These are phyloP conservation scores for Xestia c-nigrum DNA, from an alignment of 2,888 invertebrate species.

Conservation along the genomic window DNA sequence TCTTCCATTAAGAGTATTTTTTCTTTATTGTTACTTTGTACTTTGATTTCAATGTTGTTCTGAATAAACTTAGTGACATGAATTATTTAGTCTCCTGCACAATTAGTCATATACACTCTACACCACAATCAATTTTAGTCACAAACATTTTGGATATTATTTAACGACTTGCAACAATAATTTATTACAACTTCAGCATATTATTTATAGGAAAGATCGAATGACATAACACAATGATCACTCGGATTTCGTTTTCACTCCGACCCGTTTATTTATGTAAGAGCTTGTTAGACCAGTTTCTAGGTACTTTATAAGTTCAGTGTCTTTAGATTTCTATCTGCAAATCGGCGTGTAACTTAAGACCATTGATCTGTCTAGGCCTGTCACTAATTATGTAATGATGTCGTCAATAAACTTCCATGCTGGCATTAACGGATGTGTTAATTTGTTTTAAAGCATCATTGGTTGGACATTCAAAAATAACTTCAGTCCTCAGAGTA, in stretches of 20 bases:
- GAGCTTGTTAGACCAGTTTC: constrained; percentile 60
- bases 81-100: neutral
- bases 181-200: constrained; percentile 9
- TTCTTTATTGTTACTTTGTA: neutral
- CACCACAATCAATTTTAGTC: neutral
- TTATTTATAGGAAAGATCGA: constrained; percentile 10
- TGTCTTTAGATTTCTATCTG: constrained; percentile 59
- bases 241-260: constrained; percentile 56
- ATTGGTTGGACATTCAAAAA: neutral
- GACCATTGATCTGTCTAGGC: constrained; percentile 38
- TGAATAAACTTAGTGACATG: neutral
- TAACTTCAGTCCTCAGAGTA: neutral
- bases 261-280: constrained; percentile 60
- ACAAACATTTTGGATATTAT: neutral
- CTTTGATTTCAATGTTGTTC: neutral
- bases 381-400: constrained; percentile 43
- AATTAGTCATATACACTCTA: neutral
- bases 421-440: neutral
- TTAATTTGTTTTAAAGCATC: constrained; percentile 6
- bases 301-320: constrained; percentile 55
- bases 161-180: neutral
- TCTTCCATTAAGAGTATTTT: neutral
- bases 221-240: constrained; percentile 57
- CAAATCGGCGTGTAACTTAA: constrained; percentile 41
- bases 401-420: constrained; percentile 11